Evolutionary conservation across 2,113 vertebrate species (phyloP).

Genomic region (Prinia subflava): DNA sequence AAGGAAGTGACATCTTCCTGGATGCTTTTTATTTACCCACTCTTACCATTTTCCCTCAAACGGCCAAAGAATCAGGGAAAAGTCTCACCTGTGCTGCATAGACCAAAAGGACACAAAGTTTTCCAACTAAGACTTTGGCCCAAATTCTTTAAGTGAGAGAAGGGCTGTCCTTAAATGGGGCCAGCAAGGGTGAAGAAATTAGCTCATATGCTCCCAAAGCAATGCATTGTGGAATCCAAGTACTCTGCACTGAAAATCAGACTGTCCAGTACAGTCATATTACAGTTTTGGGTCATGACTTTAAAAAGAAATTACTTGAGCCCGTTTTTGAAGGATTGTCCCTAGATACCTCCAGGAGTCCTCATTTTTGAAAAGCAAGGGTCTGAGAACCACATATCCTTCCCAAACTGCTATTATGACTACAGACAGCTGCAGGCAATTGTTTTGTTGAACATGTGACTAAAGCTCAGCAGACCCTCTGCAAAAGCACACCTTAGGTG

Average conservation of each 20-base stretch:
- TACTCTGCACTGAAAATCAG: background rate
- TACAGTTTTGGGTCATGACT: background rate
- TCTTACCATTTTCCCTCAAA: background rate
- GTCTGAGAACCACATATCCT: background rate
- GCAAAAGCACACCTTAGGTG: background rate
- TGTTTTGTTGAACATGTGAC: background rate
- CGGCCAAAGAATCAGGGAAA: background rate
- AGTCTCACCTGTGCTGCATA: background rate
- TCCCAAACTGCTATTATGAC: background rate
- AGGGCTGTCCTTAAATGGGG: background rate
- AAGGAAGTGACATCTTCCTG: background rate
- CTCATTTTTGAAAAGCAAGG: background rate
- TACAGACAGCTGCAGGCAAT: background rate
- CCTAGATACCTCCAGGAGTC: background rate
- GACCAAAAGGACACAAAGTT: background rate
- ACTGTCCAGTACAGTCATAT: background rate
- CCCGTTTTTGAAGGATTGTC: background rate
- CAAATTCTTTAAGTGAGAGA: background rate
- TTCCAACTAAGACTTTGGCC: background rate
- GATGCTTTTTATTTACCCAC: background rate
- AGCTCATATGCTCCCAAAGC: background rate
- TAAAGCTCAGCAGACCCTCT: background rate
- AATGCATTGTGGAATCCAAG: background rate
- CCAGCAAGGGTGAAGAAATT: background rate
- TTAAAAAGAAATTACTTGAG: background rate